Evolutionary conservation across 2,888 invertebrate genomes (phyloP).

Genomic region (Pardosa pseudoannulata): DNA sequence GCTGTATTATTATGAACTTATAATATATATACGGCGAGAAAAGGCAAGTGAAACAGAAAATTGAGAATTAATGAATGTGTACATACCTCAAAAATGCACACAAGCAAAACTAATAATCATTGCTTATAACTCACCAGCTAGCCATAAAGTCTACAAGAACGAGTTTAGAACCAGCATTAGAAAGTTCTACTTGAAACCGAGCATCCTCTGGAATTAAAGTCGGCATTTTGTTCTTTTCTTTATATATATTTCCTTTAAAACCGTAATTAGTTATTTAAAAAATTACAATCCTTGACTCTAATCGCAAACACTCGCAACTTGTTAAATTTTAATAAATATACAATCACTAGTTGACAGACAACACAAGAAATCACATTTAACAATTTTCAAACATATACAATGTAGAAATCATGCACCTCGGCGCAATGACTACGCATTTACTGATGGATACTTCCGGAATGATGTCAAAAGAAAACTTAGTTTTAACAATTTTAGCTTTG

Average conservation of each 20-base stretch:
- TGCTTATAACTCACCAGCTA: constrained; percentile 84
- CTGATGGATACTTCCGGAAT: neutral
- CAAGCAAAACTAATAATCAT: no score
- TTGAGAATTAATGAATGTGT: no score
- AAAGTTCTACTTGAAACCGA: constrained; percentile 90
- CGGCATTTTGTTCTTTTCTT: constrained; percentile 73
- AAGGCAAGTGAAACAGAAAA: no score
- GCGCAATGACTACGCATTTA: constrained; percentile 17
- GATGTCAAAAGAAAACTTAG: neutral
- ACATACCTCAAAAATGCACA: no score
- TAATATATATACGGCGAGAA: no score
- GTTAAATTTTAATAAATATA: neutral
- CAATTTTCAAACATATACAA: no score
- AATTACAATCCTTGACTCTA: neutral
- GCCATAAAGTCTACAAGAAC: constrained; percentile 97
- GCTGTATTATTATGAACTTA: no score
- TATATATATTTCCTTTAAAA: no score
- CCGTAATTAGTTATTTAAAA: neutral
- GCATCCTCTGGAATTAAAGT: constrained; percentile 81
- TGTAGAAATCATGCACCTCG: neutral
- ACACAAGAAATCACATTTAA: neutral
- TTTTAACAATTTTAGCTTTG: neutral
- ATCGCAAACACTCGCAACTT: neutral
- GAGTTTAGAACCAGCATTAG: constrained; percentile 89
- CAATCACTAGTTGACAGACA: no score